Base-by-base conservation (phyloP, 2,888 invertebrate species). In the Ichneumoninae sp. region DNA sequence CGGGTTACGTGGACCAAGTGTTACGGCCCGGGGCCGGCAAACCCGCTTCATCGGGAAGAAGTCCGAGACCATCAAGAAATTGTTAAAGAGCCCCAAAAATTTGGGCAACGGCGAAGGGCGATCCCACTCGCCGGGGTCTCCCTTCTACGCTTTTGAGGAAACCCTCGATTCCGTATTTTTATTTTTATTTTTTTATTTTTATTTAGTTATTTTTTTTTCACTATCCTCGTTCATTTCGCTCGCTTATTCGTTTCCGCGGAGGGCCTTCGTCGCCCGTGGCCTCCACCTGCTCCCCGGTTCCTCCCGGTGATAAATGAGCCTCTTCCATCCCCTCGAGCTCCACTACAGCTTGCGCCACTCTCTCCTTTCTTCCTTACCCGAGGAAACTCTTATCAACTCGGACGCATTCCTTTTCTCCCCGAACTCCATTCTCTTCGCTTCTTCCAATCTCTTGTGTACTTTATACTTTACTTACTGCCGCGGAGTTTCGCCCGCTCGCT, bases 251-350 rank as follows among this genome's bases (percentile, higher is more conserved):
- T 70, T 52, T 6, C 33, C 52, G n/a, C 30, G 22, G n/a, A 40
- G 75, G 3, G 30, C 44, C 44, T 47, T 76, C 80, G 26, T 69
- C 80, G 66, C 62, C 69, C 65, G 50, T 36, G 40, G 65, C 30
- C 88, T 89, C 89, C 91, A 91, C 92, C 91, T 92, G 91, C 89
- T 90, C 87, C 89, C 26, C 87, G 52, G 33, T 78, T 57, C 68
- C 69, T 87, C 87, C 87, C 86, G 82, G 90, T 93, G 92, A 92
- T 92, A 91, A 91, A 93, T 92, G 91, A 89, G 87, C 89, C 86
- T 86, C 88, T 89, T 90, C 88, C 89, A 89, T 89, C 91, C 86
- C 84, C 80, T 69, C 26, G 44, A 47, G 44, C 16, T 47, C 16
- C 44, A 1, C 44, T 47, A 47, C 44, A 68, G 62, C 66, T 72